Evolutionary conservation across 2,797 vertebrate genomes (phyloP).

Genomic region (Myotis planiceps): DNA sequence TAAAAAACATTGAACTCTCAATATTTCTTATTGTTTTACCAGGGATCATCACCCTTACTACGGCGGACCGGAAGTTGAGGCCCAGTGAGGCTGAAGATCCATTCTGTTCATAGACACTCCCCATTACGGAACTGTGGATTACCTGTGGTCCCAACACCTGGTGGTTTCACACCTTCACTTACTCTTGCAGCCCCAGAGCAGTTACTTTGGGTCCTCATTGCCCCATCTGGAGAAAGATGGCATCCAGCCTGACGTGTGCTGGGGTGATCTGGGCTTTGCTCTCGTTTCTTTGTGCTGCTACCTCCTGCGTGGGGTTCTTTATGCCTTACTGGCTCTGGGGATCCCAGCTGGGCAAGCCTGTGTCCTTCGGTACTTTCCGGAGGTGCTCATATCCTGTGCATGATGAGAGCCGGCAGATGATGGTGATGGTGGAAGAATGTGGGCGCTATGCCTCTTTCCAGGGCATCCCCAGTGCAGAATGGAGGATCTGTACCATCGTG

Average conservation of each 20-base stretch:
- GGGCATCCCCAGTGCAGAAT: constrained; percentile 96
- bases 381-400: constrained; percentile 97
- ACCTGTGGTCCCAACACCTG: not conserved
- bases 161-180: not conserved
- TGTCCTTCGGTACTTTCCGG: constrained; percentile 97
- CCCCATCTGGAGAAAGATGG: constrained; percentile 85
- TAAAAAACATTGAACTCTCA: constrained; percentile 6
- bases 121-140: constrained; percentile 63
- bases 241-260: constrained; percentile 94
- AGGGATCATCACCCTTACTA: constrained; percentile 72
- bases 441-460: constrained; percentile 97
- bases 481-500: constrained; percentile 97
- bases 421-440: constrained; percentile 98
- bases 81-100: constrained; percentile 31
- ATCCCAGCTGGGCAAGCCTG: constrained; percentile 95
- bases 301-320: constrained; percentile 97
- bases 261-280: constrained; percentile 94
- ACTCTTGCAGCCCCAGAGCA: not conserved
- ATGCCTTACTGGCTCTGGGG: constrained; percentile 99
- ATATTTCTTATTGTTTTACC: constrained; percentile 69
- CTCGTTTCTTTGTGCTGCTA: constrained; percentile 94
- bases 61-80: constrained; percentile 38
- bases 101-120: constrained; percentile 22
- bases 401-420: constrained; percentile 93
- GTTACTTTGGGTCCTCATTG: not conserved